Evolutionary conservation across 2,888 invertebrate species (phyloP), one percentile per base, ranked within the genome.

Genomic region (Ichneumon xanthorius): DNA sequence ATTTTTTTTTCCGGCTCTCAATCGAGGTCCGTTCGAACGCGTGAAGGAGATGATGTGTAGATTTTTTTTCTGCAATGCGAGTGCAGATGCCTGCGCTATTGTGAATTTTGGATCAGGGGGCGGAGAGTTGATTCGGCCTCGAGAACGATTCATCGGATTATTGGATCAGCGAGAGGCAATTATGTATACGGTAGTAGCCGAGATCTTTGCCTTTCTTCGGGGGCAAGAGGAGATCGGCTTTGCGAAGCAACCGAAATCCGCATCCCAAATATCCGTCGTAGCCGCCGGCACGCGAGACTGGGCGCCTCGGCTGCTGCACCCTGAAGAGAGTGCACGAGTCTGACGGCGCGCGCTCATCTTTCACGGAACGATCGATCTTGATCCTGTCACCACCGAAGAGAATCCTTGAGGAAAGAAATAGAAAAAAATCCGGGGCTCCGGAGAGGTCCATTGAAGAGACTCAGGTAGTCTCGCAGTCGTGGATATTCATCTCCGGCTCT

Each of bases 311-410:
- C 40, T 11, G 40, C 40, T 48, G 80, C 70, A 61, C 76, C 72
- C 67, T 73, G 26, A 45, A 33, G 55, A 22, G 55, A 58, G 71
- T 40, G 55, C 50, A 16, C 65, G 53, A 53, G 33, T 11, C n/a
- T 53, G 63, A 55, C 71, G 81, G 48, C 61, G 11, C 50, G 26
- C 68, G 33, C 70, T 82, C 81, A 11, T 40, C 40, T 68, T 78
- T 72, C 58, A 63, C 37, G 65, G 79, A 72, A 80, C 85, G 81
- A 88, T 87, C 79, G 80, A 86, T 88, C 87, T 88, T 76, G 73
- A 78, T 82, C 55, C 84, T 87, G 86, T 87, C 87, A 86, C 79
- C 87, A 87, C 85, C 80, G 85, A 58, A 37, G 61, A 76, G 82
- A 82, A 87, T 88, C 68, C 53, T 19, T 50, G 33, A 73, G 37